Conservation (phyloP, 2,113 vertebrate genomes). For the Pseudorasbora parva region DNA sequence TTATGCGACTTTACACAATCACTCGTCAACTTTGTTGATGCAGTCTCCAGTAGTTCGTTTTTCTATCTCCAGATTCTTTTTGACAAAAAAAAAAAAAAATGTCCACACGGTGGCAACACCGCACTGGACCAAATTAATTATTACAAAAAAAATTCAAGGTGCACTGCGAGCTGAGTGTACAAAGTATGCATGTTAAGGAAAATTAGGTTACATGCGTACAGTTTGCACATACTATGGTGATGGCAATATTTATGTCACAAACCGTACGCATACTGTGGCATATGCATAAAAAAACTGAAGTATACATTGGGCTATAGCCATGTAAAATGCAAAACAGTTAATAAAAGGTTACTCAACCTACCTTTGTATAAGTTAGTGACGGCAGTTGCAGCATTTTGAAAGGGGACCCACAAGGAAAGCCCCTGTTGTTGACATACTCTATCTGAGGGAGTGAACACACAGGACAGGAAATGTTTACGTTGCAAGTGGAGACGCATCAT, state of each 20-base stretch:
- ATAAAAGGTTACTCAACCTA: constrained; percentile 60
- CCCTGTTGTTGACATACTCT: constrained; percentile 98
- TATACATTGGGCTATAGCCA: too few relatives aligned
- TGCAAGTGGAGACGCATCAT: not conserved
- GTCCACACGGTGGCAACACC: too few relatives aligned
- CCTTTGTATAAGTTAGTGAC: constrained; percentile 99
- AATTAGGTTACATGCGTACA: too few relatives aligned
- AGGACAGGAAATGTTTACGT: constrained; percentile 21
- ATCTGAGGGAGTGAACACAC: constrained; percentile 76
- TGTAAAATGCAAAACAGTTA: not conserved
- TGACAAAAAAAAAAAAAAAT: too few relatives aligned
- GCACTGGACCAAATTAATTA: too few relatives aligned
- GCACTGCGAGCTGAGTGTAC: too few relatives aligned
- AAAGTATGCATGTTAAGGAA: too few relatives aligned
- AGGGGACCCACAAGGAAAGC: constrained; percentile 96
- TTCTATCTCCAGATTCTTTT: not conserved
- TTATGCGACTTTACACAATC: not conserved
- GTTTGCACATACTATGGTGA: not conserved
- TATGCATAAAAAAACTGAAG: not conserved
- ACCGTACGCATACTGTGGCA: not conserved
- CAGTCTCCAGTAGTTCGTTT: not conserved
- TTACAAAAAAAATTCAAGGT: too few relatives aligned
- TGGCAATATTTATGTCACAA: not conserved
- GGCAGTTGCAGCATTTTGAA: constrained; percentile 97
- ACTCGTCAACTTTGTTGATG: not conserved